Base-by-base conservation (phyloP, 2,888 invertebrate species). In the Phyllotreta striolata region DNA sequence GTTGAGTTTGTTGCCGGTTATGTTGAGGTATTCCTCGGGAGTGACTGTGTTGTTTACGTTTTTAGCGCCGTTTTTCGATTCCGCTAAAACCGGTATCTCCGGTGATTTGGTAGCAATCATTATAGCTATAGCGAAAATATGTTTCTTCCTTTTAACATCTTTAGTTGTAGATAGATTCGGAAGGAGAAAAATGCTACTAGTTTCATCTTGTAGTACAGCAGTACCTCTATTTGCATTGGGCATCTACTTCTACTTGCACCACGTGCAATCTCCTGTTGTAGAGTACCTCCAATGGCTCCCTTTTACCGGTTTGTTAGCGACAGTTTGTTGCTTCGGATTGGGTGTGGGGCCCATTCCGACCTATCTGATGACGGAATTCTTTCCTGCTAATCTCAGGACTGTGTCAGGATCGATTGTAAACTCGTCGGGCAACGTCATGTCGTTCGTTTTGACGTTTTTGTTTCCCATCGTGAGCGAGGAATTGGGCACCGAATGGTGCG, bases 331-430 rank as follows among this genome's bases (percentile, higher is more conserved):
- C 0, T 93, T 91, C 81, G 89, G 90, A 64, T 1, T 75, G 82
- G 86, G 88, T 0, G 86, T 90, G 59, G 92, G 95, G 1, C 90
- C 91, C 0, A 78, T 92, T 39, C 90, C 91, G 0, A 91, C 92
- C 91, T 89, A 91, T 0, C 87, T 93, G 35, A 86, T 92, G 85
- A 89, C 90, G 0, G 93, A 93, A 79, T 85, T 93, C 79, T 89
- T 95, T 79, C 88, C 94, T 14, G 82, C 88, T 0, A 89, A 91
- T 69, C 88, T 92, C 1, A 91, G 91, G 79, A 87, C 90, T 3
- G 0, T 83, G 86, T 34, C 91, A 90, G 0, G 49, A 62, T 7
- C 60, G 7, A n/a, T 65, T 24, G 55, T 62, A 6, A 64, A 67
- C 8, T 10, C 67, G 1, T 44, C 67, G 8, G 63, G 66, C 4